A percentile compares a stretch with the other conserved stretches of the same genome.
phyloP scores from a whole-genome alignment of 2,888 invertebrate genomes.

The Crossocerus cetratus region DNA sequence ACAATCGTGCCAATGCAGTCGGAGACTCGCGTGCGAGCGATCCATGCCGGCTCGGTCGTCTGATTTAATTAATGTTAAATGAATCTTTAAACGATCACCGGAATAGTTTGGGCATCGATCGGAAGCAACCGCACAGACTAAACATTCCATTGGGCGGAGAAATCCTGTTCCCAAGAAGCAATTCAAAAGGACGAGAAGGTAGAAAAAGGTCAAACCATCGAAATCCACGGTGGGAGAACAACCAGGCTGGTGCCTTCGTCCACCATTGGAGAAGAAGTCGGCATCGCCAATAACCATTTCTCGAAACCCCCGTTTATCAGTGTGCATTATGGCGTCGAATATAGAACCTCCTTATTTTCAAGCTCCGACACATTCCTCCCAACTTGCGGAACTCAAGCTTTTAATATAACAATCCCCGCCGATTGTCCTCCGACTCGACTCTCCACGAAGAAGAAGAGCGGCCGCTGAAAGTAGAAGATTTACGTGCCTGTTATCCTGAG shows the following conservation, averaged over 20 bases:
- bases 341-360: conserved; percentile 53
- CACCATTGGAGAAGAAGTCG: conserved; percentile 79
- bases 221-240: conserved; percentile 62
- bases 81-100: too few species aligned
- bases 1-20: too few species aligned
- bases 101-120: too few species aligned
- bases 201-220: not conserved
- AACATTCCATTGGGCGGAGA: too few species aligned
- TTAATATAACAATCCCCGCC: not conserved
- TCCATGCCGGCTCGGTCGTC: too few species aligned
- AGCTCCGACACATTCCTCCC: not conserved
- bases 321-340: conserved; percentile 79
- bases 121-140: too few species aligned
- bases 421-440: too few species aligned
- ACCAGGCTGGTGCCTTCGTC: conserved; percentile 78
- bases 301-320: conserved; percentile 78
- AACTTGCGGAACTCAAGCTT: not conserved
- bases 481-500: conserved; percentile 63
- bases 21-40: too few species aligned
- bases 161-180: too few species aligned
- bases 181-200: not conserved
- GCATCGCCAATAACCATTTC: conserved; percentile 73
- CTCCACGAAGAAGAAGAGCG: not conserved
- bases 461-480: not conserved
- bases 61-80: too few species aligned